Base-by-base conservation (phyloP, 2,888 invertebrate genomes). In the Patella pellucida region DNA sequence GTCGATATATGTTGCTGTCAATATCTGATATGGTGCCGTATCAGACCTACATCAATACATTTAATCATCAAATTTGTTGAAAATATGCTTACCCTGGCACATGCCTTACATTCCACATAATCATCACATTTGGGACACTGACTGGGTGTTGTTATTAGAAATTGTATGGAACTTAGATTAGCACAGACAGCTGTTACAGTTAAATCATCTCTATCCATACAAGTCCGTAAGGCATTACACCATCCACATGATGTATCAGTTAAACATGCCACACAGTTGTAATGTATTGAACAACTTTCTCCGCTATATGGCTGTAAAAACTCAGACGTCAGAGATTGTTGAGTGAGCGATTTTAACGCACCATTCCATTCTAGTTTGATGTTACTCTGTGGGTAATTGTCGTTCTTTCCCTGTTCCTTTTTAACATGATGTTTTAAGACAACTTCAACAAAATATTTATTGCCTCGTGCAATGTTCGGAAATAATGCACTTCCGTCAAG, bases 241-340 rank as follows among this genome's bases (percentile, higher is more conserved):
- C 98, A 98, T 1, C 96, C 96, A 88, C 98, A 98, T 19, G 94
- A 93, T 0, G 95, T 95, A 91, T 97, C 97, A 0, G 95, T 95
- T 74, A 97, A 92, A 88, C 97, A 97, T 79, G 96, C 94, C 52
- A 97, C 92, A 87, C 97, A 97, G 91, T 96, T 97, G 81, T 93
- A 94, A 90, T 96, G 95, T 73, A 93, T 93, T 0, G 92, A 91
- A 88, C 97, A 97, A 41, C 73, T 82, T 5, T 84, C 85, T 51
- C 94, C 93, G 74, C 95, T 95, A 90, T 94, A 97, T 0, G 97
- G 97, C 89, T 97, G 97, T 79, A 97, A 92, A 89, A 88, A 90
- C 78, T 89, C 89, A 1, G 82, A 83, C 11, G 84, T 84, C 62
- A 90, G 83, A 16, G 81, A 78, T 76, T 87, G 85, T 7, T 82